These are phyloP conservation scores for chimpanzee (Pan troglodytes) DNA, from an alignment of 2,113 vertebrate species.

Conservation along the genomic window NHGRI_mPanTro3-v2.1_pri NC_072407.2:93229501-93230000, in stretches of 20 bases:
- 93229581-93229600: not conserved
- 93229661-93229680: not conserved
- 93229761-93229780: not conserved
- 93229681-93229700: not conserved
- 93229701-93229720: not conserved
- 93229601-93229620: not conserved
- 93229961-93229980: not conserved
- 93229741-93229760: not conserved
- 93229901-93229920: not conserved
- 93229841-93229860: not conserved
- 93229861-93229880: not conserved
- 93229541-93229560: not conserved
- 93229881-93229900: not conserved
- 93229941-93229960: not conserved
- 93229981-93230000: not conserved
- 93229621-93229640: not conserved
- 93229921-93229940: not conserved
- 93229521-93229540: not conserved
- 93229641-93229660: not conserved
- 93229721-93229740: not conserved
- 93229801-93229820: not conserved
- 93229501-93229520: not conserved
- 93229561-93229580: not conserved
- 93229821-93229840: not conserved
- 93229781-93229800: not conserved